Base-by-base conservation (phyloP, 30 jellyfish, hydroid and myxozoan species). In the Aurelia aurita region DNA sequence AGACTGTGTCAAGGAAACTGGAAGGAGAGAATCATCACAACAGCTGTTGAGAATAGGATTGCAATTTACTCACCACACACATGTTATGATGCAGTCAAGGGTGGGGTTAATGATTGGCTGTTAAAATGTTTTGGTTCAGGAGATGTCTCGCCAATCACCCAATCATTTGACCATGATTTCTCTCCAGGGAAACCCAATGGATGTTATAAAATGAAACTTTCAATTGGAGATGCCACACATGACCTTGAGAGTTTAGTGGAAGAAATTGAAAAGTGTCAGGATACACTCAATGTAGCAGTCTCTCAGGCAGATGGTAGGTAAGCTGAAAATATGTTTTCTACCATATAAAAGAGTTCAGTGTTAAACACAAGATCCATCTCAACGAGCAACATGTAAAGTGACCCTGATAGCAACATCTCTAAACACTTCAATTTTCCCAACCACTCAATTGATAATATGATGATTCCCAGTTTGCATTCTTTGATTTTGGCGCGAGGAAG, bases 11-110 rank as follows among this genome's bases (percentile, higher is more conserved):
- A 87, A 66, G 85, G 86, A 9, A 77, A 75, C 22, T 90, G 98
- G 98, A 91, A 96, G 61, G 96, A 96, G 63, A 59, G 97, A 57
- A 72, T 96, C 5, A 27, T 90, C 29, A 72, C 74, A 15, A 90
- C 82, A 60, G 88, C 96, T 9, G n/a, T 91, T 15, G 98, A 90
- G 87, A 82, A 96, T 51, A 86, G 97, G 22, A 87, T 96, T 25
- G 98, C 98, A 5, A 77, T 96, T 13, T 96, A 96, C 71, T 91
- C 98, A 0, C 98, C 98, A 2, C 99, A 96, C 55, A 96, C 99
- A 0, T 63, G 93, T 34, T 87, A 46, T 66, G 99, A 96, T 82
- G 90, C 90, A 6, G 90, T 96, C 22, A 72, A 86, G 58, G 99
- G 97, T 53, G 99, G 99, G 25, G 97, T 94, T 1, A 94, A 94